Conservation (phyloP, 2,797 vertebrate species). For the Gastrophryne carolinensis region DNA sequence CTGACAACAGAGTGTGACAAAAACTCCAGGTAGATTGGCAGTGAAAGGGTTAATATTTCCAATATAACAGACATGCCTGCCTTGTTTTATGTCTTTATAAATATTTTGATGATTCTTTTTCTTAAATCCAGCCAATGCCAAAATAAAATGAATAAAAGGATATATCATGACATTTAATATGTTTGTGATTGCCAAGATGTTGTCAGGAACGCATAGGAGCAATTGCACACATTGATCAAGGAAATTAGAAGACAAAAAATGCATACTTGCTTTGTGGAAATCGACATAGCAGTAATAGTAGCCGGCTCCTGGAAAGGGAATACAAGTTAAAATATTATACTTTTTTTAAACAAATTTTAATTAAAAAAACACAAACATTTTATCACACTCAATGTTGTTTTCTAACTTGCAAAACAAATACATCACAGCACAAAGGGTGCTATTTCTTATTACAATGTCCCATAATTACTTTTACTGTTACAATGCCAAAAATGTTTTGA, state of each 20-base stretch:
- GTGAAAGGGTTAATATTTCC: too few species aligned
- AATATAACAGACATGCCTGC: neutral
- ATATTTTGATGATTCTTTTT: slow-evolving; percentile 1
- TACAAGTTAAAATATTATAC: neutral
- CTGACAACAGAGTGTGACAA: too few species aligned
- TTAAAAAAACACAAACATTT: neutral
- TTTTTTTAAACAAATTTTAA: neutral
- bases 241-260: slow-evolving; percentile 56
- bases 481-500: too few species aligned
- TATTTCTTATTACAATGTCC: too few species aligned
- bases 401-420: too few species aligned
- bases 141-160: slow-evolving; percentile 52
- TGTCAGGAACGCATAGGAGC: slow-evolving; percentile 53
- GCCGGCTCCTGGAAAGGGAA: slow-evolving; percentile 80
- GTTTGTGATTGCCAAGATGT: slow-evolving; percentile 57
- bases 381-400: neutral
- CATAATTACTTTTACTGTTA: too few species aligned
- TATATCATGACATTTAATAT: slow-evolving; percentile 57
- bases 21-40: too few species aligned
- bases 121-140: slow-evolving; percentile 55
- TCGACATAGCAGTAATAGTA: slow-evolving; percentile 89
- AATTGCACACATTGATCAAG: slow-evolving; percentile 49
- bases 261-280: slow-evolving; percentile 93
- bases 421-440: too few species aligned
- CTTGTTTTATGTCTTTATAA: too few species aligned